A percentile compares a stretch with the other conserved stretches of the same genome.
These are phyloP conservation scores for Campaea margaritaria DNA, from an alignment of 2,888 invertebrate species.

Conservation along the genomic window DNA sequence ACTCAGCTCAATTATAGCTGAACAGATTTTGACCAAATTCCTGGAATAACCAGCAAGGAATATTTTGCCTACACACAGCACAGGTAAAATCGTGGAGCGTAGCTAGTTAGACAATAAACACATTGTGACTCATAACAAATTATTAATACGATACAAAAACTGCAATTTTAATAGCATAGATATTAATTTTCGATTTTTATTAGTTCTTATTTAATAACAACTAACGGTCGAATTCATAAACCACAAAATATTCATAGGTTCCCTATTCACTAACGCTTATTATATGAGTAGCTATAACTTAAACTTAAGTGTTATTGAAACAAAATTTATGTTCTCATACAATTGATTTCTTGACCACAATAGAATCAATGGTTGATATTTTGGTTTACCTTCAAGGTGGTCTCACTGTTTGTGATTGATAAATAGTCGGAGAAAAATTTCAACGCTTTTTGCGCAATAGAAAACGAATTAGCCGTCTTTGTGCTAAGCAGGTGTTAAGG, in stretches of 20 bases:
- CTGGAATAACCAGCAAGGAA: too few relatives aligned
- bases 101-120: too few relatives aligned
- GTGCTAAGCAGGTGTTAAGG: conserved; percentile 55
- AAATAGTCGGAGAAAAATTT: conserved; percentile 21
- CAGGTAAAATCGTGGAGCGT: too few relatives aligned
- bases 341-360: conserved; percentile 44
- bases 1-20: too few relatives aligned
- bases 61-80: neutral
- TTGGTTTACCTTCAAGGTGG: conserved; percentile 67
- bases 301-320: conserved; percentile 41
- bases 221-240: conserved; percentile 15
- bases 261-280: conserved; percentile 18
- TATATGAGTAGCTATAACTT: conserved; percentile 26
- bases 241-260: conserved; percentile 12
- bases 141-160: neutral
- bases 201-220: neutral
- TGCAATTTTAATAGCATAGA: neutral
- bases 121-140: too few relatives aligned
- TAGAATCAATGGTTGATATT: conserved; percentile 53
- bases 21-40: too few relatives aligned
- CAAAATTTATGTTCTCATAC: conserved; percentile 45
- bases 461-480: conserved; percentile 68
- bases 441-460: conserved; percentile 52
- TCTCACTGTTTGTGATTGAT: conserved; percentile 16
- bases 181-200: neutral